Base-by-base conservation (phyloP, 53 echinoderm and acorn worm genomes). In the Temnopleurus reevesii region DNA sequence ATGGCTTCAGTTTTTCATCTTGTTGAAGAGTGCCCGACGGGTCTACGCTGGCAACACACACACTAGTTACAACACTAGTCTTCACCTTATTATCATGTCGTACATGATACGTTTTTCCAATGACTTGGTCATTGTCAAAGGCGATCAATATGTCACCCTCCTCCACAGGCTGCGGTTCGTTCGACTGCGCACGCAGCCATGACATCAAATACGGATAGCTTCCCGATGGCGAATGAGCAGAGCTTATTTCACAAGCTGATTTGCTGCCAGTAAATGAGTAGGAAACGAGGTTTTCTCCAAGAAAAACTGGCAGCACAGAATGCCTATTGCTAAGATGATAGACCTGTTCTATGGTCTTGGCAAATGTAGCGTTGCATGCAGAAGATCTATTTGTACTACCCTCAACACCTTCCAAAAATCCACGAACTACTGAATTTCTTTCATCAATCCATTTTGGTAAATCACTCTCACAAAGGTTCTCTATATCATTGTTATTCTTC, bases 61-160 rank as follows among this genome's bases (percentile, higher is more conserved):
- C 77, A 77, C 77, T 77, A 19, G 77, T 77, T 17, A 77, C 77
- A 8, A 77, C 77, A 77, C 77, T 77, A 17, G 77, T 77, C 35
- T 45, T 77, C 21, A 77, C 77, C 21, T 77, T 77, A 44, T 77
- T 77, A 30, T 77, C 43, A 45, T 77, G 77, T 77, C 77, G 36
- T 7, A 77, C 77, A 77, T 77, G 77, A 45, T 77, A 38, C 18
- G 41, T 43, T 77, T 77, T 77, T 21, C 77, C 77, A 12, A 77
- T 77, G 18, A 77, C 77, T 12, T 77, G 77, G 44, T 77, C 44
- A 12, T 77, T 77, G 21, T 77, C 45, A 21, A 77, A 77, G 35
- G 41, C 77, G 12, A 77, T 18, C 21, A 77, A 77, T 25, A 35
- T 12, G 43, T 77, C 38, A 17, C 77, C 77, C 36, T 23, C 38